These are phyloP conservation scores for Phrynosoma blainvillii DNA, from an alignment of 2,113 vertebrate species.

Conservation along the genomic window DNA sequence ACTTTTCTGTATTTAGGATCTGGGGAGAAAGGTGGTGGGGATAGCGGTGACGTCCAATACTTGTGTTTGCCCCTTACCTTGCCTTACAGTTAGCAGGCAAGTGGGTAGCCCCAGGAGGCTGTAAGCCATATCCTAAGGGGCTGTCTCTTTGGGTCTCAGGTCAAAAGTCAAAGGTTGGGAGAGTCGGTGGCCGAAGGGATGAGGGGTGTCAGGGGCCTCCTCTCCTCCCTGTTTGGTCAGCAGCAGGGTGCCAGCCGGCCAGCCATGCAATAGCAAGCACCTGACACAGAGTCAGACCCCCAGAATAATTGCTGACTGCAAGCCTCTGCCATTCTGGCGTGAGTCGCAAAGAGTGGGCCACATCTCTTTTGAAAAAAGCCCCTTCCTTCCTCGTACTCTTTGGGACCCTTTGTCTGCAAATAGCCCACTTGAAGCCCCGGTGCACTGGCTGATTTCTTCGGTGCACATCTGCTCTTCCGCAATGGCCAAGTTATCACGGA, in stretches of 20 bases:
- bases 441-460: too few species aligned
- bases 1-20: background rate
- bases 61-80: background rate
- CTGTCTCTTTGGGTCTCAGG: too few species aligned
- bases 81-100: background rate
- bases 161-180: background rate
- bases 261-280: background rate
- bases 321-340: background rate
- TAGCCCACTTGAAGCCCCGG: background rate
- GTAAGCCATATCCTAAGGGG: too few species aligned
- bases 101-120: background rate
- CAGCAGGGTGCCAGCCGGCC: background rate
- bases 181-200: background rate
- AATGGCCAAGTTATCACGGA: background rate
- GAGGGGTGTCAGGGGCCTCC: fast-evolving
- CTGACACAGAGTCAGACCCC: background rate
- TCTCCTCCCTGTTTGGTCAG: background rate
- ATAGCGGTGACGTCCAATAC: background rate
- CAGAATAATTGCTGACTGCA: slow-evolving; percentile 9
- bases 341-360: background rate
- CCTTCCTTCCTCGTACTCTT: slow-evolving; percentile 49
- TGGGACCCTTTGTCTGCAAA: background rate
- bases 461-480: background rate
- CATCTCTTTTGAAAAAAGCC: background rate
- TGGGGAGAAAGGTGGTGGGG: too few species aligned